Conservation (phyloP, 1,140 invertebrate genomes). For the Pseudomyrmex flavicornis region DNA sequence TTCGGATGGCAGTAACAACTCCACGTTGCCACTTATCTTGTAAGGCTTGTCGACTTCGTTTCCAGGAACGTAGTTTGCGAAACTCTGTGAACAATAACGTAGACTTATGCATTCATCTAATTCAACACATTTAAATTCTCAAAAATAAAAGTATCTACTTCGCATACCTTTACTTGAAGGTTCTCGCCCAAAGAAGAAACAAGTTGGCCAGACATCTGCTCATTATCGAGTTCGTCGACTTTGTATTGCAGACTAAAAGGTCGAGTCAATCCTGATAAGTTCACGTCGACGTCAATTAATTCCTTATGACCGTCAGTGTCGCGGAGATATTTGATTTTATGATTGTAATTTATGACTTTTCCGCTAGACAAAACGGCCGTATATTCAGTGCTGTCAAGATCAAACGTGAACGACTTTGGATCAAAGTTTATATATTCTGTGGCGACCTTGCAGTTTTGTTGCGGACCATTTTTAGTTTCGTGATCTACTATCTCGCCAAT, state of each 20-base stretch:
- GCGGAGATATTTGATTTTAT: conserved; percentile 71
- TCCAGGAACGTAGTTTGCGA: conserved; percentile 83
- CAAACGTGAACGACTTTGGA: conserved; percentile 78
- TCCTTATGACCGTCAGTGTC: conserved; percentile 72
- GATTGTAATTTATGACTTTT: conserved; percentile 73
- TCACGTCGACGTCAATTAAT: conserved; percentile 66
- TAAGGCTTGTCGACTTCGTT: conserved; percentile 79
- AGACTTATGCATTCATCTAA: not conserved
- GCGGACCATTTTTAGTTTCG: conserved; percentile 85
- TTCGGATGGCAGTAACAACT: conserved; percentile 84
- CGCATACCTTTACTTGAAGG: conserved; percentile 73
- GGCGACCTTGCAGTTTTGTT: conserved; percentile 80
- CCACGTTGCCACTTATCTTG: conserved; percentile 76
- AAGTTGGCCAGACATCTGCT: conserved; percentile 54
- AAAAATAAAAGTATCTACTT: not conserved
- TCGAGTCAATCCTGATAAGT: conserved; percentile 77
- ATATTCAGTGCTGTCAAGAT: conserved; percentile 70
- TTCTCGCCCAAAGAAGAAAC: conserved; percentile 75
- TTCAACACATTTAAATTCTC: not conserved
- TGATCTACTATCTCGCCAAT: conserved; percentile 84
- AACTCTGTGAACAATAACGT: conserved; percentile 72
- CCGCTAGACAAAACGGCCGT: too few relatives aligned
- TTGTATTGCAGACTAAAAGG: conserved; percentile 74
- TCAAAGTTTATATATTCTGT: conserved; percentile 81
- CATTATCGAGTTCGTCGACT: conserved; percentile 57